Base-by-base conservation (phyloP, 2,888 invertebrate species). In the Drosophila birchii region DNA sequence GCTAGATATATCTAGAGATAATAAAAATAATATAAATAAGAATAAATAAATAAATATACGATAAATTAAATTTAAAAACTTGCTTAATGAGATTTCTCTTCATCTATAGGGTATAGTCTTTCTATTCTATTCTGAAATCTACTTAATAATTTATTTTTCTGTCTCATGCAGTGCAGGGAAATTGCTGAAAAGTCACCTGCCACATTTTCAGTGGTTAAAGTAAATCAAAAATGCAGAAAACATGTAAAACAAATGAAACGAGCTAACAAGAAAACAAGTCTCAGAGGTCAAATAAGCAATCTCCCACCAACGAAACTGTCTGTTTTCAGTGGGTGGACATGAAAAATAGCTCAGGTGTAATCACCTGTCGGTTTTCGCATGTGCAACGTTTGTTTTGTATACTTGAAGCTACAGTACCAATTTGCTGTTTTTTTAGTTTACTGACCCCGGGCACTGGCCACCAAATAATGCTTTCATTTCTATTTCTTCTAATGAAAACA, bases 331-430 rank as follows among this genome's bases (percentile, higher is more conserved):
- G 29, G 66, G 57, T 29, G 38, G 32, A 26, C 44, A 29, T 73
- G 58, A 72, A 20, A 51, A 44, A 73, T 73, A 39, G 39, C 26
- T 38, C 51, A 34, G 68, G 51, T 47, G 74, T 6, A 26, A 56
- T 66, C 78, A 80, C 59, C 68, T 85, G 78, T 68, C 73, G 61
- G 53, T 36, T 60, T 67, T 74, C 59, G 26, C 72, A 61, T 55
- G 55, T 9, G 29, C 58, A 60, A 44, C 64, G 41, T 75, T 81
- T 76, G 57, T 23, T 75, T 75, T 76, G 56, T 60, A 80, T 84
- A 81, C 77, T 78, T 84, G 68, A 77, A 84, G 51, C 2, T 49
- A 56, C 23, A 68, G 67, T 29, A 67, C 9, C 34, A n/a, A 34
- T 20, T 20, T 36, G 5, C 49, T 29, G 14, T 34, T 18, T 16